Evolutionary conservation across 2,888 invertebrate species (phyloP).

Genomic region (Hermodice carunculata): DNA sequence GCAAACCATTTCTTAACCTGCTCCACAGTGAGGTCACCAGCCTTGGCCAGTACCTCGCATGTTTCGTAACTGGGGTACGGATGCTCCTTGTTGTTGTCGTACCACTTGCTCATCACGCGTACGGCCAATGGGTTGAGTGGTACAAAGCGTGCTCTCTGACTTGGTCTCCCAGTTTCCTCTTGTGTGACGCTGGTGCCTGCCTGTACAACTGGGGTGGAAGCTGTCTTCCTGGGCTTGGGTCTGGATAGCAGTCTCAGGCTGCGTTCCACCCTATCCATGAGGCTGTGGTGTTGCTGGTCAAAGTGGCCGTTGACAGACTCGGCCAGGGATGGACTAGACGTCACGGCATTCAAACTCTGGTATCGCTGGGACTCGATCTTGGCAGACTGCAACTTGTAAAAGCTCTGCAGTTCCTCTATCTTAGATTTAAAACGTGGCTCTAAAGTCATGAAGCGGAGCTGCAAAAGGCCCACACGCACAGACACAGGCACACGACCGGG

Average conservation of each 20-base stretch:
- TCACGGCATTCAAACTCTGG: not conserved
- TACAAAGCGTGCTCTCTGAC: too few species aligned
- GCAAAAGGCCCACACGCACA: too few species aligned
- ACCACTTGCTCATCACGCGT: slow-evolving; percentile 58
- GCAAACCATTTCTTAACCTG: slow-evolving; percentile 68
- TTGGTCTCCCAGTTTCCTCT: too few species aligned
- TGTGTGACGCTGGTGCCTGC: too few species aligned
- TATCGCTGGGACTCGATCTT: not conserved
- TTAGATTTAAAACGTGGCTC: not conserved
- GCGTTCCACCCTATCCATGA: not conserved
- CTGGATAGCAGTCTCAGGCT: slow-evolving; percentile 6
- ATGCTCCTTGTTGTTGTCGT: slow-evolving; percentile 49
- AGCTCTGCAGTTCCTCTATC: not conserved
- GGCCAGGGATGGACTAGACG: not conserved
- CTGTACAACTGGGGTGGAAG: too few species aligned
- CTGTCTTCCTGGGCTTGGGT: too few species aligned
- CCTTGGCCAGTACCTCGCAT: slow-evolving; percentile 51
- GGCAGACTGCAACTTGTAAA: slow-evolving; percentile 1
- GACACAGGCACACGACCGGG: too few species aligned
- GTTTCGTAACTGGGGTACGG: slow-evolving; percentile 60
- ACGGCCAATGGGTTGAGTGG: slow-evolving; percentile 1
- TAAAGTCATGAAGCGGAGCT: too few species aligned
- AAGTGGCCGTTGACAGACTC: not conserved
- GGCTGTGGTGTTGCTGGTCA: not conserved
- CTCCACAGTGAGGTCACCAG: slow-evolving; percentile 53